Conservation (phyloP, 2,888 invertebrate species). For the Pyrocoelia pectoralis region DNA sequence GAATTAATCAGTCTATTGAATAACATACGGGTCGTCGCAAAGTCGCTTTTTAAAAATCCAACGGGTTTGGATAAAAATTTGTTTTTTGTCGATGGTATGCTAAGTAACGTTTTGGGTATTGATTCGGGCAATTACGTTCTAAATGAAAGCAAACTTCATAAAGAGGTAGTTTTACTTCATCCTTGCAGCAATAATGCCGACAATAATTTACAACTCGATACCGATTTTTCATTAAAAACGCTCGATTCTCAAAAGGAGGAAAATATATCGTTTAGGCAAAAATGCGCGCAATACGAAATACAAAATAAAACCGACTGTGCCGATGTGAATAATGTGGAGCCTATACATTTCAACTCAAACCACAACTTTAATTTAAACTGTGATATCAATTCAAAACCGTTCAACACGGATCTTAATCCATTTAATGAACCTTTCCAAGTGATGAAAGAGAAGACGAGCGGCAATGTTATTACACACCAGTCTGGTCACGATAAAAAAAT, state of each 20-base stretch:
- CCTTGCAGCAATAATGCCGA: slow-evolving; percentile 8
- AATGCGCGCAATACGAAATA: no score
- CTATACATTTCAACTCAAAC: slow-evolving; percentile 8
- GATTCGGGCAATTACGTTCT: slow-evolving; percentile 53
- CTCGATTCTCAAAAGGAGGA: not conserved
- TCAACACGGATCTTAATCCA: slow-evolving; percentile 13
- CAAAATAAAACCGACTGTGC: not conserved
- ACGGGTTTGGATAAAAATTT: slow-evolving; percentile 42
- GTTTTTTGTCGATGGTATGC: slow-evolving; percentile 52
- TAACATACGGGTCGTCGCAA: slow-evolving; percentile 52
- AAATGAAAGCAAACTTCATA: slow-evolving; percentile 52
- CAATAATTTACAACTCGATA: not conserved
- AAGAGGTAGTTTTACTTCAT: slow-evolving; percentile 44
- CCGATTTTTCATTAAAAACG: not conserved
- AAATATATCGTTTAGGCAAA: not conserved
- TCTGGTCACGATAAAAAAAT: slow-evolving; percentile 5
- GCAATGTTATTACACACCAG: not conserved
- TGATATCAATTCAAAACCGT: slow-evolving; percentile 15
- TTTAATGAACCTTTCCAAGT: slow-evolving; percentile 8
- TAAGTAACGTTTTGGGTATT: slow-evolving; percentile 53
- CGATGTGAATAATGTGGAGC: slow-evolving; percentile 8
- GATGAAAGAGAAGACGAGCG: not conserved
- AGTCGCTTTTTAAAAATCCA: slow-evolving; percentile 50
- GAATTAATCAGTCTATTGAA: slow-evolving; percentile 54
- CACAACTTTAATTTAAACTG: slow-evolving; percentile 19